A percentile compares a stretch with the other conserved stretches of the same genome.
These are phyloP conservation scores for Acrobasis consociella DNA, from an alignment of 2,888 invertebrate genomes.

Conservation along the genomic window DNA sequence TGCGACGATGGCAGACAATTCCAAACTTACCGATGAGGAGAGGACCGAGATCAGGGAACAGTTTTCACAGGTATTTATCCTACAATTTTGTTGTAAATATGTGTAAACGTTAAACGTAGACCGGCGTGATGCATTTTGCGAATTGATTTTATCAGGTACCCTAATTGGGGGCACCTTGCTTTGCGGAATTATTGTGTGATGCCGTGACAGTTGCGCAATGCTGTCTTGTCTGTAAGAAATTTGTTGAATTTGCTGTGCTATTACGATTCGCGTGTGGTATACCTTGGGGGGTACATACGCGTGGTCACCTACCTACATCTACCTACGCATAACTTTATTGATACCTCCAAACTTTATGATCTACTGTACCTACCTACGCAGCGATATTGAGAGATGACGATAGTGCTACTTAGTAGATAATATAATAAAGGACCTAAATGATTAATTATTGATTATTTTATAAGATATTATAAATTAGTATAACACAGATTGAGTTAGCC, in stretches of 20 bases:
- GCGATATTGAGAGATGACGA: no score
- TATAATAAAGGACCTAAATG: no score
- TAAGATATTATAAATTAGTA: no score
- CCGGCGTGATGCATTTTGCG: not conserved
- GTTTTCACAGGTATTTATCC: slow-evolving; percentile 86
- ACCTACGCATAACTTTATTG: not conserved
- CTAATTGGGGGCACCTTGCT: not conserved
- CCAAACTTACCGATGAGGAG: slow-evolving; percentile 86
- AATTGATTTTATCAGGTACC: slow-evolving; percentile 15
- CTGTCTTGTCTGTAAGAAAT: not conserved
- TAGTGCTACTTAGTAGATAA: no score
- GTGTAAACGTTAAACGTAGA: not conserved
- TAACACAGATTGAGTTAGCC: no score
- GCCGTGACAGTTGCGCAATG: not conserved
- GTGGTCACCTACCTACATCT: not conserved
- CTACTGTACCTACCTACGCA: not conserved
- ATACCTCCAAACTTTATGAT: not conserved
- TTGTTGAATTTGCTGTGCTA: not conserved
- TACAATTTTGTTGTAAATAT: slow-evolving; percentile 24
- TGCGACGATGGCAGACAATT: slow-evolving; percentile 78
- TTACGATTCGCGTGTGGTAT: slow-evolving; percentile 1
- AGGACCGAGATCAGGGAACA: slow-evolving; percentile 89
- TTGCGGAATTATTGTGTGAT: not conserved
- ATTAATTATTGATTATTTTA: no score
- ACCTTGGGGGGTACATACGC: slow-evolving; percentile 1